Evolutionary conservation across 2,888 invertebrate species (phyloP).

Genomic region (Pterobdella sp.): DNA sequence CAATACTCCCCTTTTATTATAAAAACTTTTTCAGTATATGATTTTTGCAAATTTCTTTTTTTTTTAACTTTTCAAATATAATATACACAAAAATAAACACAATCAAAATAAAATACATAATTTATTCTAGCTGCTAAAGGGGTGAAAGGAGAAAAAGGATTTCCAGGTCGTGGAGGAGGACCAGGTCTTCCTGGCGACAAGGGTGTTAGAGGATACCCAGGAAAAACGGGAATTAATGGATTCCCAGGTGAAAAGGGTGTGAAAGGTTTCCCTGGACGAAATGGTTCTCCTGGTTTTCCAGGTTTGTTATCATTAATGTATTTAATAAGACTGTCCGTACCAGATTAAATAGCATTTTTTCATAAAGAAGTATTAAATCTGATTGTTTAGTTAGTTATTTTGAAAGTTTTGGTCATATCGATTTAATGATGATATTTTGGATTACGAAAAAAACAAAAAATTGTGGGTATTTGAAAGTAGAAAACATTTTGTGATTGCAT

Average conservation of each 20-base stretch:
- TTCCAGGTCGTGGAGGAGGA: slow-evolving; percentile 39
- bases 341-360: too few relatives aligned
- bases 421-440: too few relatives aligned
- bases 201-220: slow-evolving; percentile 38
- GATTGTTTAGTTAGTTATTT: too few relatives aligned
- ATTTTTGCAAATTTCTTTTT: not conserved
- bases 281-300: not conserved
- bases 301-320: too few relatives aligned
- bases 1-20: not conserved
- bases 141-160: slow-evolving; percentile 33
- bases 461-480: too few relatives aligned
- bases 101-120: not conserved
- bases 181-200: slow-evolving; percentile 57
- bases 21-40: too few relatives aligned
- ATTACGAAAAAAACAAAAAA: too few relatives aligned
- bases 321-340: too few relatives aligned
- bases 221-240: slow-evolving; percentile 67
- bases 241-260: slow-evolving; percentile 4
- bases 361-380: too few relatives aligned
- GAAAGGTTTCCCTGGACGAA: slow-evolving; percentile 2
- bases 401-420: too few relatives aligned
- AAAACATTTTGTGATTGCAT: too few relatives aligned
- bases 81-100: not conserved
- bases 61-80: not conserved
- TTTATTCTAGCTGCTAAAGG: slow-evolving; percentile 32